Evolutionary conservation across 2,888 invertebrate species (phyloP).

Genomic region (Dryococelus australis): DNA sequence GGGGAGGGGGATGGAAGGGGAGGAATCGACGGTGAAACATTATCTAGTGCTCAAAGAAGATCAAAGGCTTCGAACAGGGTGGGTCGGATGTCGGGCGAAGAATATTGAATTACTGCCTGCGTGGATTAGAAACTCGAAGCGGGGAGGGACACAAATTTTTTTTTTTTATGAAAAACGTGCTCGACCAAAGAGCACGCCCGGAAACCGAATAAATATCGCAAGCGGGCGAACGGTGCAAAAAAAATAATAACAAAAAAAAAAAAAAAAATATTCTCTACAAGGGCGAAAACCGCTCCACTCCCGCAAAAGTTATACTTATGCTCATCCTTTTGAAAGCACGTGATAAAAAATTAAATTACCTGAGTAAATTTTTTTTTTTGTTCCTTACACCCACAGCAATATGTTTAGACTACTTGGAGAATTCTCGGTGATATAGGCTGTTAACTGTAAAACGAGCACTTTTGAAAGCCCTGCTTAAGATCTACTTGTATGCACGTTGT

Average conservation of each 20-base stretch:
- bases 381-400: too few relatives aligned
- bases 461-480: too few relatives aligned
- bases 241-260: neutral
- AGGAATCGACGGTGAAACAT: slow-evolving; percentile 17
- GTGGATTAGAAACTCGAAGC: slow-evolving; percentile 21
- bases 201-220: neutral
- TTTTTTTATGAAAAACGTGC: neutral
- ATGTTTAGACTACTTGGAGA: too few relatives aligned
- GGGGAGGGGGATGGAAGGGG: neutral
- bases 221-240: neutral
- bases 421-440: too few relatives aligned
- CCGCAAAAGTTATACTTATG: neutral
- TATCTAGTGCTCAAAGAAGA: slow-evolving; percentile 6
- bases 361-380: too few relatives aligned
- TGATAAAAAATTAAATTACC: neutral
- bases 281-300: neutral
- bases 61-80: slow-evolving; percentile 23
- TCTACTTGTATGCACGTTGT: too few relatives aligned
- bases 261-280: neutral
- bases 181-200: neutral
- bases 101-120: slow-evolving; percentile 29
- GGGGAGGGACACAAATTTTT: neutral
- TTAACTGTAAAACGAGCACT: too few relatives aligned
- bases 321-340: neutral
- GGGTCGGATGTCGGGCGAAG: slow-evolving; percentile 27